Evolutionary conservation across 2,888 invertebrate species (phyloP), one percentile per base, ranked within the genome.

Genomic region (Latrodectus elegans): DNA sequence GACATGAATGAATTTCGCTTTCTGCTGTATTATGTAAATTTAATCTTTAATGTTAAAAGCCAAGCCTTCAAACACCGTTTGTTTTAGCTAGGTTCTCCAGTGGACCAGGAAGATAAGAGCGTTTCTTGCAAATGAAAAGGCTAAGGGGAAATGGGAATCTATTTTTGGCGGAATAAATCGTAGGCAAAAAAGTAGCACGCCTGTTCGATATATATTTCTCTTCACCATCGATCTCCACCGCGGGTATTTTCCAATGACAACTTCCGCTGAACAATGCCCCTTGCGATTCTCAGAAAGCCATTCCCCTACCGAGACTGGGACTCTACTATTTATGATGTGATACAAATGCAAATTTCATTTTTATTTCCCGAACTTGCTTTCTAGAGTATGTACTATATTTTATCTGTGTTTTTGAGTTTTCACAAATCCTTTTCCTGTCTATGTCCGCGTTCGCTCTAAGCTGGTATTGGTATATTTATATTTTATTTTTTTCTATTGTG

Each of bases 271-370:
- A 78, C 70, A 78, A 78, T 70, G 53, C 70, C 26, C 26, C 26
- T 55, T 78, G n/a, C 3, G 60, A 70, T n/a, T 70, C 70, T 70
- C 70, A 52, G 78, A 70, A 70, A 60, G 26, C 78, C 55, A 67
- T 77, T 70, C 70, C 14, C 12, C 22, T 75, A 55, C 22, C 73
- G 49, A 38, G 55, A 55, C 10, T 26, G 15, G 53, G 14, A n/a
- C 55, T 22, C 65, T 14, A 52, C 70, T 78, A 78, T 78, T 78
- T 78, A 78, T 78, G 55, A 64, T 67, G 70, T 64, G 68, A 78
- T 78, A 78, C 78, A 78, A 78, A 78, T 78, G 78, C 68, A 70
- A 78, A 78, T 77, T 77, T 67, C 65, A 77, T 51, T 78, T 78
- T 68, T 78, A 78, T 78, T 60, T 78, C 70, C 12, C 26, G 55